These are phyloP conservation scores for Lasiommata megera DNA, from an alignment of 2,888 invertebrate genomes.

Conservation along the genomic window DNA sequence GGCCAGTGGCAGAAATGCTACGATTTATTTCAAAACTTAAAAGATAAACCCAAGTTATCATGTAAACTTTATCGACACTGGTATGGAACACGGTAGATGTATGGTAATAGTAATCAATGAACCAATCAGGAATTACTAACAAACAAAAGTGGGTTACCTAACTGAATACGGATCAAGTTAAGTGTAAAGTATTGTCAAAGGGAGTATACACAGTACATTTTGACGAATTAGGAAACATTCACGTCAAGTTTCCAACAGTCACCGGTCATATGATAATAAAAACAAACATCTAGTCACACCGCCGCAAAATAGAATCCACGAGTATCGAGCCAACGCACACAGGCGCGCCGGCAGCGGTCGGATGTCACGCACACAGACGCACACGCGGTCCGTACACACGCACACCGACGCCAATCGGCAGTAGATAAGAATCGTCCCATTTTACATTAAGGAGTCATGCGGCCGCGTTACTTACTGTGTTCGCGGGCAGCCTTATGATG, in stretches of 20 bases:
- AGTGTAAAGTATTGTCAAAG: neutral
- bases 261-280: slow-evolving; percentile 78
- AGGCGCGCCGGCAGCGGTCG: slow-evolving; percentile 57
- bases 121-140: neutral
- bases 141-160: neutral
- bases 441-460: slow-evolving; percentile 76
- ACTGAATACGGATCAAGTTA: neutral
- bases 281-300: slow-evolving; percentile 76
- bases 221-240: slow-evolving; percentile 13
- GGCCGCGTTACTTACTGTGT: slow-evolving; percentile 75
- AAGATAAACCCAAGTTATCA: neutral
- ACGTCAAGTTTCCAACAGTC: slow-evolving; percentile 49
- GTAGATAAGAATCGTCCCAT: slow-evolving; percentile 80
- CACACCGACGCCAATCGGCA: slow-evolving; percentile 55
- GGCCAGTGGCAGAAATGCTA: neutral
- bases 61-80: too few relatives aligned
- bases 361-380: slow-evolving; percentile 67
- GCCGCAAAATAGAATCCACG: slow-evolving; percentile 74
- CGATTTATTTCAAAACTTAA: neutral
- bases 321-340: slow-evolving; percentile 77
- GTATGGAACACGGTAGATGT: too few relatives aligned
- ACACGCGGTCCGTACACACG: slow-evolving; percentile 43
- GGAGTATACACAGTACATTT: neutral
- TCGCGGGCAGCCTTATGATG: slow-evolving; percentile 80
- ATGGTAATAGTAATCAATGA: too few relatives aligned